Percentiles rank a stretch among this genome's conserved stretches.
Evolutionary conservation across 2,113 vertebrate genomes (phyloP).

Genomic region (Peucedramus taeniatus): DNA sequence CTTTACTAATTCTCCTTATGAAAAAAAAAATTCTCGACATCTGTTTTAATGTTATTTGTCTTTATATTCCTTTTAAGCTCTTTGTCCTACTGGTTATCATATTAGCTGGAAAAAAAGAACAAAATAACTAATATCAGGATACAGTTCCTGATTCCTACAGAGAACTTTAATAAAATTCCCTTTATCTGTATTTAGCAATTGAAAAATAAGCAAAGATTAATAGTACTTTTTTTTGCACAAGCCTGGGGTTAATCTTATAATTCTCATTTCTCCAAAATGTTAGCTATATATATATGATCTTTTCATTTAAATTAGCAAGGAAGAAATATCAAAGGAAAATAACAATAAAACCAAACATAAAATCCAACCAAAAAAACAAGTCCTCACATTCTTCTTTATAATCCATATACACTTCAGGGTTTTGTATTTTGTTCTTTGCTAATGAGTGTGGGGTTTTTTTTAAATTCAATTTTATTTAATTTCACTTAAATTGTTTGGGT

Average conservation of each 20-base stretch:
- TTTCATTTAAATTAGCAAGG: neutral
- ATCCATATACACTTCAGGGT: neutral
- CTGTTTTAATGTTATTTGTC: neutral
- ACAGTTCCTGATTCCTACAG: neutral
- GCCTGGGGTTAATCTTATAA: neutral
- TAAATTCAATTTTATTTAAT: neutral
- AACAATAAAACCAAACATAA: neutral
- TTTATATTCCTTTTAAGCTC: neutral
- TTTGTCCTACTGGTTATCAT: neutral
- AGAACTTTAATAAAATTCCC: neutral
- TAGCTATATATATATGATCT: neutral
- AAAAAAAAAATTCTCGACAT: constrained; percentile 5
- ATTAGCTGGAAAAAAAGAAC: neutral
- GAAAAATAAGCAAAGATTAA: neutral
- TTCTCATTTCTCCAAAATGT: neutral
- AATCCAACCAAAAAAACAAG: neutral
- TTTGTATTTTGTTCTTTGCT: neutral
- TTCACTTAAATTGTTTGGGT: neutral
- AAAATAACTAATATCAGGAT: neutral
- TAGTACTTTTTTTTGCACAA: neutral
- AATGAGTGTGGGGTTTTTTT: neutral
- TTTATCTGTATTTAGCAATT: neutral
- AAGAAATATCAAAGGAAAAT: neutral
- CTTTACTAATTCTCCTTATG: neutral
- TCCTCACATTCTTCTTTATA: neutral